These are phyloP conservation scores for Halisarca cf. caerulea DNA, from an alignment of 37 sponge, comb jelly and placozoan species.

Conservation along the genomic window DNA sequence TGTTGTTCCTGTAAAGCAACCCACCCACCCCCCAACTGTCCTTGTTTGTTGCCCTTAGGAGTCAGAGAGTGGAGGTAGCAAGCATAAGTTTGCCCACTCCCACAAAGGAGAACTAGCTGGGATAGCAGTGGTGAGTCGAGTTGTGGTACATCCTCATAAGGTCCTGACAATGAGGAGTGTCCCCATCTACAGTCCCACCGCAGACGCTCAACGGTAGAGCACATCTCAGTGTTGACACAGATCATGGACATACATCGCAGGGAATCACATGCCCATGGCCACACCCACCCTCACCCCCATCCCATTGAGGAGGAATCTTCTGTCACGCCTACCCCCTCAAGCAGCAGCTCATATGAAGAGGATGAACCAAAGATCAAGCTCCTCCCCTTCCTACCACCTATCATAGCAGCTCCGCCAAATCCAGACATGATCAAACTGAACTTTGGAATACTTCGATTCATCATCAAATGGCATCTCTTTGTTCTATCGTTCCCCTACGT, in stretches of 20 bases:
- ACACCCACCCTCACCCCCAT: background rate
- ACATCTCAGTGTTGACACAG: background rate
- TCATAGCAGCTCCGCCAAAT: conserved; percentile 46
- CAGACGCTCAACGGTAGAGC: background rate
- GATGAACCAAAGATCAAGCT: conserved; percentile 32
- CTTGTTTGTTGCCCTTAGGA: no score
- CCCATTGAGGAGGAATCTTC: background rate
- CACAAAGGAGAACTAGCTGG: conserved; percentile 60
- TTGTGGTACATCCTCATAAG: background rate
- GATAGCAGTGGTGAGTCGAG: no score
- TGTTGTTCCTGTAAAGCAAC: no score
- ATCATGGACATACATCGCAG: no score
- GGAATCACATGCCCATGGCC: no score
- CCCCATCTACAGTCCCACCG: conserved; percentile 1
- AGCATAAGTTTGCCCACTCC: conserved; percentile 54
- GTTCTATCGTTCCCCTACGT: conserved; percentile 77
- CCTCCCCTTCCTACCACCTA: conserved; percentile 62
- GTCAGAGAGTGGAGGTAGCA: conserved; percentile 1
- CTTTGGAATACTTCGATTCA: conserved; percentile 39
- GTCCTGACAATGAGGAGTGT: background rate
- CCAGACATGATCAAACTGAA: conserved; percentile 23
- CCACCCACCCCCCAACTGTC: no score
- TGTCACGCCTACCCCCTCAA: background rate
- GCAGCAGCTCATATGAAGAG: conserved; percentile 16
- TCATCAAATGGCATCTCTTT: conserved; percentile 67